Conservation (phyloP, 1,140 invertebrate genomes). For the Microplitis demolitor region DNA sequence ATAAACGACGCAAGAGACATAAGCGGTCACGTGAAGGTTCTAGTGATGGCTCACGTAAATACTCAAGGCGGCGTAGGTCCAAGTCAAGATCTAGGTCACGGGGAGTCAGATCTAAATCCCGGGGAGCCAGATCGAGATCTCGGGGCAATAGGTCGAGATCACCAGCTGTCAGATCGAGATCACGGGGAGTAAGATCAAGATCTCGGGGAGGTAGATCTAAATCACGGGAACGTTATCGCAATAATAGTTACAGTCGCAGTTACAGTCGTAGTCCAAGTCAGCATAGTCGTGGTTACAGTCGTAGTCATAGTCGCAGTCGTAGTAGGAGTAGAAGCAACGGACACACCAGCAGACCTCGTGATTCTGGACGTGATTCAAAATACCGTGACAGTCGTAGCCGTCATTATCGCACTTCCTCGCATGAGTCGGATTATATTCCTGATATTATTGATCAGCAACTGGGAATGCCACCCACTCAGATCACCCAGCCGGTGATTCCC, state of each 20-base stretch:
- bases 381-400: constrained; percentile 43
- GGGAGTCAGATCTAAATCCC: constrained; percentile 36
- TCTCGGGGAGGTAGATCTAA: constrained; percentile 29
- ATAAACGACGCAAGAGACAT: constrained; percentile 42
- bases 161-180: constrained; percentile 32
- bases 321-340: constrained; percentile 36
- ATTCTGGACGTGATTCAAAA: constrained; percentile 32
- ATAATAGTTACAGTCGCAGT: constrained; percentile 29
- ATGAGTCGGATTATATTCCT: constrained; percentile 40
- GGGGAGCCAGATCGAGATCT: constrained; percentile 44
- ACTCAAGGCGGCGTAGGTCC: constrained; percentile 34
- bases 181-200: constrained; percentile 42
- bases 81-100: constrained; percentile 34
- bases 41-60: constrained; percentile 14
- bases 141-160: constrained; percentile 20
- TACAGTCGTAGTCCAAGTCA: constrained; percentile 27
- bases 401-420: constrained; percentile 42
- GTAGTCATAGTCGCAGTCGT: constrained; percentile 48
- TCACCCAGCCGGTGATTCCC: constrained; percentile 29
- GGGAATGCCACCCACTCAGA: constrained; percentile 27
- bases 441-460: constrained; percentile 30
- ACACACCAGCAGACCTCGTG: constrained; percentile 41
- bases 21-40: constrained; percentile 20
- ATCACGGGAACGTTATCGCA: constrained; percentile 34
- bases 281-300: constrained; percentile 40